A percentile compares a stretch with the other conserved stretches of the same genome.
phyloP scores from a whole-genome alignment of 2,888 invertebrate genomes.

The Aphodius sticticus region DNA sequence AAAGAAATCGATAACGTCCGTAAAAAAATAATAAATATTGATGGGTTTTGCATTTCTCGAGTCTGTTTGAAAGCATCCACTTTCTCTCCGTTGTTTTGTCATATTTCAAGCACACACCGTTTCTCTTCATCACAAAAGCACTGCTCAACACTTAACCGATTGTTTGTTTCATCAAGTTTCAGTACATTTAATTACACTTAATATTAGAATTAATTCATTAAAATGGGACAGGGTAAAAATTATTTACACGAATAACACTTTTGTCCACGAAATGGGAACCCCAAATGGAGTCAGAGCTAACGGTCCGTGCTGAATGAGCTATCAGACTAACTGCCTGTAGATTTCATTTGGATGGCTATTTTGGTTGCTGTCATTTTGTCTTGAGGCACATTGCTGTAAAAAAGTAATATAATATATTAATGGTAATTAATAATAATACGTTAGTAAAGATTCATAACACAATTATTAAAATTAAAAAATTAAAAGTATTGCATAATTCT shows the following conservation, averaged over 20 bases:
- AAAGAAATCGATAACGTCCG: slow-evolving; percentile 10
- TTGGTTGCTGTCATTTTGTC: slow-evolving; percentile 83
- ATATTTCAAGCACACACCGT: slow-evolving; percentile 10
- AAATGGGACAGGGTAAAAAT: slow-evolving; percentile 26
- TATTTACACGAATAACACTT: slow-evolving; percentile 60
- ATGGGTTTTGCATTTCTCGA: slow-evolving; percentile 9
- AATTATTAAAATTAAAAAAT: no score
- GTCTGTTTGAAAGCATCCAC: neutral
- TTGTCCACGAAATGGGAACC: slow-evolving; percentile 61
- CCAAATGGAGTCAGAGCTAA: slow-evolving; percentile 72
- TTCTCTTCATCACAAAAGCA: slow-evolving; percentile 39
- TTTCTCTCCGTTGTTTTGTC: slow-evolving; percentile 5
- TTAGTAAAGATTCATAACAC: neutral
- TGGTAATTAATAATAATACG: slow-evolving; percentile 9
- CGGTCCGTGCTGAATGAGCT: slow-evolving; percentile 74
- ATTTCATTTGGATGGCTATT: slow-evolving; percentile 86
- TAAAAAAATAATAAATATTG: slow-evolving; percentile 28
- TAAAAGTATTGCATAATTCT: no score
- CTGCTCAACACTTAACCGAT: slow-evolving; percentile 42
- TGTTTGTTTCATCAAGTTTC: neutral
- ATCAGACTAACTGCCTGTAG: slow-evolving; percentile 74
- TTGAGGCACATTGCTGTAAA: slow-evolving; percentile 80
- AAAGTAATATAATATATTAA: slow-evolving; percentile 47
- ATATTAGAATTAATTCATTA: slow-evolving; percentile 13
- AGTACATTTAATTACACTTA: slow-evolving; percentile 16